phyloP scores from a whole-genome alignment of 2,797 vertebrate genomes.

The Pseudopleuronectes americanus region DNA sequence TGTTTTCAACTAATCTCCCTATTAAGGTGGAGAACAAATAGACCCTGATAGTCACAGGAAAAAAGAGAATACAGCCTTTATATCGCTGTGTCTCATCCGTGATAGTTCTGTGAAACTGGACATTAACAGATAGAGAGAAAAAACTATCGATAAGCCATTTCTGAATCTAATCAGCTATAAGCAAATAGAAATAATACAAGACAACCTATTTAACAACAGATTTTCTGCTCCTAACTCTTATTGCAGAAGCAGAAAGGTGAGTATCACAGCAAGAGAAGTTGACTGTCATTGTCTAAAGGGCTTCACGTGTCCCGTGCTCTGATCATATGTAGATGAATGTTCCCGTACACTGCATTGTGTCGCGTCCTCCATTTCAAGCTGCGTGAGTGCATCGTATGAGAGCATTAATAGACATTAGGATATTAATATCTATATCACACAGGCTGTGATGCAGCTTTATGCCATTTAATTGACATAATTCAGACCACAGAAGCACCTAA shows the following conservation, averaged over 20 bases:
- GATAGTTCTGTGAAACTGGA: slow-evolving; percentile 23
- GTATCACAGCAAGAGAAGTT: slow-evolving; percentile 2
- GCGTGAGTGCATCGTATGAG: slow-evolving; percentile 17
- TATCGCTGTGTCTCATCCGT: slow-evolving; percentile 16
- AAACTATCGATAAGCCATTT: slow-evolving; percentile 27
- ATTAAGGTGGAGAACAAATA: slow-evolving; percentile 49
- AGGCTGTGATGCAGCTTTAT: slow-evolving; percentile 69
- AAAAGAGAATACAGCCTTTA: slow-evolving; percentile 48
- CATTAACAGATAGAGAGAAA: slow-evolving; percentile 33
- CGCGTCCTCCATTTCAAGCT: too few species aligned
- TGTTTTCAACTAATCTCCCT: slow-evolving; percentile 61
- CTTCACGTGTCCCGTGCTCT: slow-evolving; percentile 14
- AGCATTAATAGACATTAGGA: slow-evolving; percentile 41
- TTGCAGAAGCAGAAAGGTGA: slow-evolving; percentile 5
- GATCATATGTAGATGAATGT: slow-evolving; percentile 5
- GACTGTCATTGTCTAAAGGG: neutral
- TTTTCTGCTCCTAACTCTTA: slow-evolving; percentile 8
- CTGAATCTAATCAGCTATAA: slow-evolving; percentile 46
- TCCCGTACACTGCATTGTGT: slow-evolving; percentile 4
- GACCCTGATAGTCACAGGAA: slow-evolving; percentile 9
- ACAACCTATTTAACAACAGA: slow-evolving; percentile 44
- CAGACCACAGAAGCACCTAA: slow-evolving; percentile 70
- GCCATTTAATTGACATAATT: slow-evolving; percentile 82
- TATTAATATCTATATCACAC: slow-evolving; percentile 57
- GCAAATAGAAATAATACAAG: slow-evolving; percentile 51